phyloP scores from a whole-genome alignment of 2,113 vertebrate genomes.

The Saguinus imperator region DNA sequence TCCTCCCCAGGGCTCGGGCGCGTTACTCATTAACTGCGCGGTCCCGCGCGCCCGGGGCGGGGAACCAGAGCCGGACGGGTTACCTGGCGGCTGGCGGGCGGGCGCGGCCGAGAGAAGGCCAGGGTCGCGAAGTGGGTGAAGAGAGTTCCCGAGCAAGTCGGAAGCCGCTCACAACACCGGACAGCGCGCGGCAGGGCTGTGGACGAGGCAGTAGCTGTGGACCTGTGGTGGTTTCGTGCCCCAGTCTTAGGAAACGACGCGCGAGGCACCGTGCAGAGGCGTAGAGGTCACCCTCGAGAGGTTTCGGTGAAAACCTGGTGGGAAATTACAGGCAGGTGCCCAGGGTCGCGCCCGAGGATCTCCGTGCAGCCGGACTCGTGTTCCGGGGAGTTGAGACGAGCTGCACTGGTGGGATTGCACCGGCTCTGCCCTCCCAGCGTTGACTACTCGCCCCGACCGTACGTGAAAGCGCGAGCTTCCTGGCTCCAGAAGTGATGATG shows the following conservation, averaged over 20 bases:
- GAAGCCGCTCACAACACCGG: background rate
- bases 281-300: slow-evolving; percentile 28
- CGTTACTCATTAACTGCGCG: slow-evolving; percentile 50
- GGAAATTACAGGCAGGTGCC: background rate
- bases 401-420: background rate
- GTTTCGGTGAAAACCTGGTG: slow-evolving; percentile 14
- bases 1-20: background rate
- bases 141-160: background rate
- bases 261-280: background rate
- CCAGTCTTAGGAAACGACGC: background rate
- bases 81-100: background rate
- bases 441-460: background rate
- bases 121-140: background rate
- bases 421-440: background rate
- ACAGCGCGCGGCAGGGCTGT: background rate
- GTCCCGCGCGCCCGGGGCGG: background rate
- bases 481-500: slow-evolving; percentile 4
- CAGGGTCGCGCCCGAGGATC: background rate
- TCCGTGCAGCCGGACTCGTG: background rate
- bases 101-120: background rate
- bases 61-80: background rate
- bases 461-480: background rate
- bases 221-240: background rate
- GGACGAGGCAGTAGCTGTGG: background rate
- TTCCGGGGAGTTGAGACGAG: background rate